phyloP scores from a whole-genome alignment of 2,113 vertebrate genomes.

The Scomber colias region DNA sequence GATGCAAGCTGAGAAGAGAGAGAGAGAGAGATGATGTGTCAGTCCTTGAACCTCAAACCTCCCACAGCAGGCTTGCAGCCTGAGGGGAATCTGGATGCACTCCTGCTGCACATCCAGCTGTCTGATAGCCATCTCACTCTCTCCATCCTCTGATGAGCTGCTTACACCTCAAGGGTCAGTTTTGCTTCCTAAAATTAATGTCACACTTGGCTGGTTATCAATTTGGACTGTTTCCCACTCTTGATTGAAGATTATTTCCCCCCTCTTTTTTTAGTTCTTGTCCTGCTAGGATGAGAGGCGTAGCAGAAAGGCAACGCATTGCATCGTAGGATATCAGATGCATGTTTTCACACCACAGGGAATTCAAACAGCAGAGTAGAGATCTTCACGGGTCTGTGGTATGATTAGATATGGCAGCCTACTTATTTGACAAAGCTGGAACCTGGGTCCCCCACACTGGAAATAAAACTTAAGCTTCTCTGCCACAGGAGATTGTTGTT shows the following conservation, averaged over 20 bases:
- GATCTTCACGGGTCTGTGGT: conserved; percentile 2
- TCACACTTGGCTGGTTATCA: conserved; percentile 6
- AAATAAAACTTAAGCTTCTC: conserved; percentile 56
- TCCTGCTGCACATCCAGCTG: conserved; percentile 57
- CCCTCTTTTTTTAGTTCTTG: neutral
- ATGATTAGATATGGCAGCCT: conserved; percentile 16
- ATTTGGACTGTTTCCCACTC: neutral
- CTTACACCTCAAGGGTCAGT: conserved; percentile 28
- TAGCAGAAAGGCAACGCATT: neutral
- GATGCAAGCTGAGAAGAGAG: conserved; percentile 15
- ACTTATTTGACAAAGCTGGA: conserved; percentile 34
- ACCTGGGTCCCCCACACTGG: conserved; percentile 47
- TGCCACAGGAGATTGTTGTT: conserved; percentile 41
- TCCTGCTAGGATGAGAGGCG: neutral
- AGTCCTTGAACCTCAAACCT: conserved; percentile 66
- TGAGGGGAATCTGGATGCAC: conserved; percentile 37
- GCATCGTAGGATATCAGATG: neutral
- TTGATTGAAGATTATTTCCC: neutral
- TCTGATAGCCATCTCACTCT: conserved; percentile 41
- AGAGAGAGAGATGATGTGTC: conserved; percentile 56
- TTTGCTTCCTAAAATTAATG: conserved; percentile 34
- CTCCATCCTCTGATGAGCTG: conserved; percentile 15
- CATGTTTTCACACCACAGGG: conserved; percentile 2
- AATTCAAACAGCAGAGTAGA: neutral
- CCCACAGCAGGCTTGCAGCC: conserved; percentile 39